These are phyloP conservation scores for Clarias pachynema DNA, from an alignment of 2,797 vertebrate species.

Conservation along the genomic window DNA sequence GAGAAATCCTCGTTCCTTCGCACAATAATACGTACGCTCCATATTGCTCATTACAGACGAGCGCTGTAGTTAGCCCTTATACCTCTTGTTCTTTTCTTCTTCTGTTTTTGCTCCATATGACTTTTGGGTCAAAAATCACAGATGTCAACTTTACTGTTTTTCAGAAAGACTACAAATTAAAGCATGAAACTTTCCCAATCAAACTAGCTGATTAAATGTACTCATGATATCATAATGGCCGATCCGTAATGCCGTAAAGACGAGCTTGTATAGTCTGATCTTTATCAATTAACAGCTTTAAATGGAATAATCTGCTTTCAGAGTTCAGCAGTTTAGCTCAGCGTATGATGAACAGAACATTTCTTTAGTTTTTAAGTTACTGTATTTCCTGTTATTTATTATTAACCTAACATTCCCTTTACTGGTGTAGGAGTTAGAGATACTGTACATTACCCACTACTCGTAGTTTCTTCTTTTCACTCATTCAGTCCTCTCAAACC, in stretches of 20 bases:
- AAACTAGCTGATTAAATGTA: too few species aligned
- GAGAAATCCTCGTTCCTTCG: slow-evolving; percentile 8
- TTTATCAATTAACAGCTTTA: background rate
- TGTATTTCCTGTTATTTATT: background rate
- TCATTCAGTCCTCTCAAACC: background rate
- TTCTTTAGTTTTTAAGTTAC: background rate
- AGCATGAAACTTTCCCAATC: background rate
- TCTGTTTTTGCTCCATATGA: background rate
- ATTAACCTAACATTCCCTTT: background rate
- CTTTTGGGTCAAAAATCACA: background rate
- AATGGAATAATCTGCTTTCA: background rate
- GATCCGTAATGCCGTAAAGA: background rate
- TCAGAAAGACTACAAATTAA: background rate
- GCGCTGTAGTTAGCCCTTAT: background rate
- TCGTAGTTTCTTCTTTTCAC: background rate
- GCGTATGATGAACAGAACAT: background rate
- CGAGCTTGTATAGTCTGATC: background rate
- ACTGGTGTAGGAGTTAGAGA: background rate
- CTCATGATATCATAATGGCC: background rate
- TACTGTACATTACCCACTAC: background rate
- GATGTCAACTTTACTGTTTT: background rate
- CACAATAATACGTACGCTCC: background rate
- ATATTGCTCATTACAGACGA: background rate
- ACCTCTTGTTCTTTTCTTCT: background rate
- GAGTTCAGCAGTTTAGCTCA: background rate